Conservation (phyloP, 2,888 invertebrate genomes). For the Limnephilus rhombicus region DNA sequence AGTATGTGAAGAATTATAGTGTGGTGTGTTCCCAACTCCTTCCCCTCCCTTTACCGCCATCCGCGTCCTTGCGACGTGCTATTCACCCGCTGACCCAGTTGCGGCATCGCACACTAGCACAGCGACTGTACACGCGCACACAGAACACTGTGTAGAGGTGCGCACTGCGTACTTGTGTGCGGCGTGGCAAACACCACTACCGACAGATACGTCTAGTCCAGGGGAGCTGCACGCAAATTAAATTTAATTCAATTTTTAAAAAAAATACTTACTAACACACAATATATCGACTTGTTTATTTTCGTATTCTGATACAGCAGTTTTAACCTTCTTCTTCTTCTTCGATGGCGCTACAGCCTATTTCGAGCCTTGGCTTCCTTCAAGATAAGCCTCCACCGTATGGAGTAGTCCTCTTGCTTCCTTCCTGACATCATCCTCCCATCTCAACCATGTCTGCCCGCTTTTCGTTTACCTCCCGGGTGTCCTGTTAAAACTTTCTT, state of each 20-base stretch:
- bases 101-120: slow-evolving; percentile 28
- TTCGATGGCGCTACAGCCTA: too few species aligned
- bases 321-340: too few species aligned
- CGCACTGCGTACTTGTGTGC: slow-evolving; percentile 52
- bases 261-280: too few species aligned
- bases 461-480: too few species aligned
- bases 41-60: neutral
- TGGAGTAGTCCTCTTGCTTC: too few species aligned
- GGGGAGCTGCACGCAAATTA: neutral
- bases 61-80: slow-evolving; percentile 64
- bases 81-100: slow-evolving; percentile 66
- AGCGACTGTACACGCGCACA: neutral
- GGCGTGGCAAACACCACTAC: slow-evolving; percentile 12
- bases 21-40: neutral
- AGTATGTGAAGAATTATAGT: neutral
- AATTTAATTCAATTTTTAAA: neutral
- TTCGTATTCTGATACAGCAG: too few species aligned
- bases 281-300: too few species aligned
- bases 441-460: too few species aligned
- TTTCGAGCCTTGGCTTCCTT: too few species aligned
- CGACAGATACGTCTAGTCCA: neutral
- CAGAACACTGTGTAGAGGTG: neutral
- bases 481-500: too few species aligned
- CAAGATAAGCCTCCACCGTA: too few species aligned
- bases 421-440: too few species aligned